Conservation (phyloP, 2,888 invertebrate genomes). For the Diachrysia chrysitis region DNA sequence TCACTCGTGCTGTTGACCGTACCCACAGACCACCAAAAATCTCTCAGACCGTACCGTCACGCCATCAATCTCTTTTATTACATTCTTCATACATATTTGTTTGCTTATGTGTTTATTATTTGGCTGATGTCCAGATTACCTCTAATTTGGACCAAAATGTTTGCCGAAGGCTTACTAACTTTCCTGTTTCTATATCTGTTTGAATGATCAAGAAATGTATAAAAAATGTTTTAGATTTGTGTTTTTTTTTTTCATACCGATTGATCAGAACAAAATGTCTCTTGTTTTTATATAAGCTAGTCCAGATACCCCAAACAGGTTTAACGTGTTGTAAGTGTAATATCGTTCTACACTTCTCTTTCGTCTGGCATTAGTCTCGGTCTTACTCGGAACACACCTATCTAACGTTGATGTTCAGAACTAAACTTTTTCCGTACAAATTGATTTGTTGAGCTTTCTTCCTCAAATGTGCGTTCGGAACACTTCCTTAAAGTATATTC, state of each 20-base stretch:
- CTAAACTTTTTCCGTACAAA: neutral
- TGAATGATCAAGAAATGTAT: neutral
- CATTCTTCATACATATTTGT: neutral
- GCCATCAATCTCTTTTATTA: constrained; percentile 4
- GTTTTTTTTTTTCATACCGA: neutral
- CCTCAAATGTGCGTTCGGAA: neutral
- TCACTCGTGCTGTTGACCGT: no score
- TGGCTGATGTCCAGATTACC: neutral
- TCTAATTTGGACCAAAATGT: constrained; percentile 3
- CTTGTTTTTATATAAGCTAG: neutral
- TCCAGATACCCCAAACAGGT: neutral
- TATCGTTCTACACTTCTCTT: neutral
- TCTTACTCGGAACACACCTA: neutral
- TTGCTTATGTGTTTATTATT: neutral
- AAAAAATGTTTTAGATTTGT: neutral
- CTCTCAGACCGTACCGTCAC: no score
- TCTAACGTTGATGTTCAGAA: neutral
- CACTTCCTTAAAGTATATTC: neutral
- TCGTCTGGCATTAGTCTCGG: neutral
- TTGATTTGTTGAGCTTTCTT: constrained; percentile 1
- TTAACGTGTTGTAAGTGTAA: neutral
- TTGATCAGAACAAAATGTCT: neutral
- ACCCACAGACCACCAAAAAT: no score
- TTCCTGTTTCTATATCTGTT: neutral
- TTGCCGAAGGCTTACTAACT: neutral